Percentiles rank a stretch among this genome's conserved stretches.
Conservation (phyloP, 2,888 invertebrate species). For the Dione vanillae region DNA sequence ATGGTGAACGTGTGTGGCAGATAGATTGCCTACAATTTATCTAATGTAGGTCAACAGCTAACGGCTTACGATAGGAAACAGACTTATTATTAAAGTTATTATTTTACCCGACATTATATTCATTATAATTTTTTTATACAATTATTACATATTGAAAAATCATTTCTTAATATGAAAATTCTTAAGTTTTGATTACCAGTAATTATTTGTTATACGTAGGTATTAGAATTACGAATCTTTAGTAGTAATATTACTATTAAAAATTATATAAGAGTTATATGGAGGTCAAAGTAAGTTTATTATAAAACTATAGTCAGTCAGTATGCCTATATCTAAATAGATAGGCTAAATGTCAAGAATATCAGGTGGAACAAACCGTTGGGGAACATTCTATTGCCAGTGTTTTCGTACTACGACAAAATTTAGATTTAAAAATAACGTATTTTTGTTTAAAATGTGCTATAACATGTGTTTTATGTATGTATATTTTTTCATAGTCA, state of each 20-base stretch:
- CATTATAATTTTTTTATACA: background rate
- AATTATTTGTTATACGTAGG: too few relatives aligned
- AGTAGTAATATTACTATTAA: background rate
- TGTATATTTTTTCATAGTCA: too few relatives aligned
- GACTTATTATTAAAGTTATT: background rate
- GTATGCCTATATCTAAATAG: conserved; percentile 57
- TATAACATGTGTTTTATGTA: too few relatives aligned
- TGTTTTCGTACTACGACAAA: conserved; percentile 1
- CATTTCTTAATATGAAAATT: too few relatives aligned
- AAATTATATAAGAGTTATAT: too few relatives aligned
- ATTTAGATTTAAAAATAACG: conserved; percentile 8
- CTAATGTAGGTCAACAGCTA: conserved; percentile 35
- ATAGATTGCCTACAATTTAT: conserved; percentile 17
- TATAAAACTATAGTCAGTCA: conserved; percentile 31
- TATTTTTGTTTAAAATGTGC: background rate
- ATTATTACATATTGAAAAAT: too few relatives aligned
- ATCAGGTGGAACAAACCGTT: conserved; percentile 58
- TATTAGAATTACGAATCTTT: too few relatives aligned
- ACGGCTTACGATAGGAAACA: conserved; percentile 24
- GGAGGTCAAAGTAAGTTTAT: too few relatives aligned
- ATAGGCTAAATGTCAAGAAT: conserved; percentile 59
- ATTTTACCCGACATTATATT: background rate
- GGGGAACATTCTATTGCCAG: conserved; percentile 16
- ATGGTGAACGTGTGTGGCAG: conserved; percentile 33
- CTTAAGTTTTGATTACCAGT: too few relatives aligned